A percentile compares a stretch with the other conserved stretches of the same genome.
These are phyloP conservation scores for Clarias fuscus DNA, from an alignment of 2,797 vertebrate genomes.

Conservation along the genomic window DNA sequence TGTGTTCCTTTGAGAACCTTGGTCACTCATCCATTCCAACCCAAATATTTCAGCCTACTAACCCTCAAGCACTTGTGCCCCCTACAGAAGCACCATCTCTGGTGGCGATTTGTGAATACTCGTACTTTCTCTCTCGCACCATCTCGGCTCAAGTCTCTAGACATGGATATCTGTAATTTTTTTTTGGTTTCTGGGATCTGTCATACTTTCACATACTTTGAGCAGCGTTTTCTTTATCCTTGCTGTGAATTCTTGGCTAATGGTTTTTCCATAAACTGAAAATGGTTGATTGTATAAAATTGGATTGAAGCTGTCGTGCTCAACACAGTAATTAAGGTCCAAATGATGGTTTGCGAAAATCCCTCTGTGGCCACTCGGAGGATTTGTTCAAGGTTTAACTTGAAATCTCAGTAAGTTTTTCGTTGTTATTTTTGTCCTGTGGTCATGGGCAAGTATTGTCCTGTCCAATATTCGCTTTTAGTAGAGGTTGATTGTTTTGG, in stretches of 20 bases:
- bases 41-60: neutral
- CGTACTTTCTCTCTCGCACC: neutral
- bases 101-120: neutral
- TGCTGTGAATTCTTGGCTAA: neutral
- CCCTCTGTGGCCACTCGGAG: neutral
- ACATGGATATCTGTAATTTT: neutral
- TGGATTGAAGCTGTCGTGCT: neutral
- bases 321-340: neutral
- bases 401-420: neutral
- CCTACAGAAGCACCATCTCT: neutral
- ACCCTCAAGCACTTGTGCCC: neutral
- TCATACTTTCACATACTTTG: neutral
- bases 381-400: neutral
- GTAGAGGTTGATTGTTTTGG: neutral
- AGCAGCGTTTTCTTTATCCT: neutral
- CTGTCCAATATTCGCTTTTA: neutral
- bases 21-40: neutral
- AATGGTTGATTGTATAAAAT: neutral
- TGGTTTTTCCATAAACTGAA: neutral
- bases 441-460: neutral
- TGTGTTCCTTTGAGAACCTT: neutral
- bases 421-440: neutral
- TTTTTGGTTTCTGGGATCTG: neutral
- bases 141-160: neutral
- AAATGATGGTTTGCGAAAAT: conserved; percentile 9